Base-by-base conservation (phyloP, 2,888 invertebrate genomes). In the Brassicogethes aeneus region DNA sequence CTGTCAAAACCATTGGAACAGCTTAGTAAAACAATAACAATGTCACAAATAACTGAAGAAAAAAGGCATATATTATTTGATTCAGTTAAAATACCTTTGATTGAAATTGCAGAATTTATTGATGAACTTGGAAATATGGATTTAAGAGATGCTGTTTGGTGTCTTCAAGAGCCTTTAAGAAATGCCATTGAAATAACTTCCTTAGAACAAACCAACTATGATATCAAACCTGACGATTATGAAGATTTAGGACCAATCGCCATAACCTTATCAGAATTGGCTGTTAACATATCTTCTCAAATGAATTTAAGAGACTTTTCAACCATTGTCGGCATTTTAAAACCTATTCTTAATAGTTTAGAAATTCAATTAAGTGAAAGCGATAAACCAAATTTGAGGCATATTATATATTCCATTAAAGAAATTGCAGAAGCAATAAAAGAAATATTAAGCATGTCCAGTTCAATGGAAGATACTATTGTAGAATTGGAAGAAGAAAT, bases 101-200 rank as follows among this genome's bases (percentile, higher is more conserved):
- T 56, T n/a, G 49, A 52, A 23, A 56, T 65, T 3, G 55, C 60
- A 12, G 54, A 59, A 16, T 46, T 57, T n/a, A 49, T 65, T 14
- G 52, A 52, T 30, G 46, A 51, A 3, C 44, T 60, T 2, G 53
- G 59, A n/a, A 53, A 59, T 40, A 41, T 44, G 39, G 53, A 53
- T 2, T 39, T 60, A 34, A 55, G 54, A 43, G 51, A 51, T 2
- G 47, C 46, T 39, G 37, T 61, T 2, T 47, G 51, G 3, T 43
- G 51, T 15, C 39, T 62, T 17, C 51, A 58, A 30, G 56, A 57
- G 37, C 53, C 63, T 2, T 34, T 66, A 12, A 51, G 54, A 16
- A 62, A 62, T 41, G 57, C 62, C 7, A 53, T 65, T 14, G 66
- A 66, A 50, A 61, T 66, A 12, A 47, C 62, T 17, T 52, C 52